A percentile compares a stretch with the other conserved stretches of the same genome.
phyloP scores from a whole-genome alignment of 2,113 vertebrate genomes.

The Hypomesus transpacificus region DNA sequence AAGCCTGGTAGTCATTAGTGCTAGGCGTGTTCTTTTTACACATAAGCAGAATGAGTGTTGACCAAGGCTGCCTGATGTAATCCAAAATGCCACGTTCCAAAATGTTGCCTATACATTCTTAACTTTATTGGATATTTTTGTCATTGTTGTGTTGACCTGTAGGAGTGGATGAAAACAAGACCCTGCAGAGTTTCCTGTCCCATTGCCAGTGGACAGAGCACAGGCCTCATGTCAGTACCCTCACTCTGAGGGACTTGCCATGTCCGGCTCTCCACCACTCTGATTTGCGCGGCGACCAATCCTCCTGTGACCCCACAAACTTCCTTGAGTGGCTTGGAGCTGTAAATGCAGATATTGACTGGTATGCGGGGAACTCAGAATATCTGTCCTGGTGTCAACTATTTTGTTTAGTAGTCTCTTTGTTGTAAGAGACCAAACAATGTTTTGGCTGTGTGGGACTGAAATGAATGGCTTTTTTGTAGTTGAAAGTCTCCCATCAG shows the following conservation, averaged over 20 bases:
- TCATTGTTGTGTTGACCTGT: conserved; percentile 2
- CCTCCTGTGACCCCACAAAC: conserved; percentile 71
- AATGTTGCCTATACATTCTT: too few relatives aligned
- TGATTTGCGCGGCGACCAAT: conserved; percentile 59
- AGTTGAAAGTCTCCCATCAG: neutral
- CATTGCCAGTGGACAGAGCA: conserved; percentile 71
- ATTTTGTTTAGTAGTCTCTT: too few relatives aligned
- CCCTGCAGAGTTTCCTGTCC: conserved; percentile 75
- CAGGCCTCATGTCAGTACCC: conserved; percentile 68
- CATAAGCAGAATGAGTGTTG: too few relatives aligned
- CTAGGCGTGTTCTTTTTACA: too few relatives aligned
- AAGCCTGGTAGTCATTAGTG: too few relatives aligned
- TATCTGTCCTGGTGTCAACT: neutral
- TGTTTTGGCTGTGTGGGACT: neutral
- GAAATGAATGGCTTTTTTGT: neutral
- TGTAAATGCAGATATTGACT: conserved; percentile 63
- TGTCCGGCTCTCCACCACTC: conserved; percentile 72
- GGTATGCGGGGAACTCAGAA: conserved; percentile 60
- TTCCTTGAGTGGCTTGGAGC: conserved; percentile 91
- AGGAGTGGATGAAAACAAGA: conserved; percentile 51
- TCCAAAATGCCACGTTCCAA: too few relatives aligned
- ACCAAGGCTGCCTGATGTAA: too few relatives aligned
- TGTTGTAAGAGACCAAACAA: too few relatives aligned
- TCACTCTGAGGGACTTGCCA: conserved; percentile 59
- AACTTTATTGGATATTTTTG: too few relatives aligned